Evolutionary conservation across 2,888 invertebrate species (phyloP).

Genomic region (Gisinianus flammeolus): DNA sequence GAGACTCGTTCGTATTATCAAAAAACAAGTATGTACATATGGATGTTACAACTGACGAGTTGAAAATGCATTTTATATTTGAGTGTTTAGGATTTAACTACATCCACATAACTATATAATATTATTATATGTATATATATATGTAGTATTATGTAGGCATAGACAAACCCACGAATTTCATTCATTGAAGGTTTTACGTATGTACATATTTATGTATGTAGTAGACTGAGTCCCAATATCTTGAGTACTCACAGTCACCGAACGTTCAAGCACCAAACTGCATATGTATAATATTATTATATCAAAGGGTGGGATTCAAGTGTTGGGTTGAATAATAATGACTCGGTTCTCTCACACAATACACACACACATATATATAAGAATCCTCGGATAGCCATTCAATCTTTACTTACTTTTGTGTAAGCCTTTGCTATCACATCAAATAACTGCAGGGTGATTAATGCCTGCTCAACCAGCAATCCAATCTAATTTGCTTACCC

Average conservation of each 20-base stretch:
- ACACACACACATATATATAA: neutral
- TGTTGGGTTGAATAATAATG: slow-evolving; percentile 37
- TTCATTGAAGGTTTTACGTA: slow-evolving; percentile 19
- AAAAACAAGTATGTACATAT: neutral
- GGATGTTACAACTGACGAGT: too few species aligned
- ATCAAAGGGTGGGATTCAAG: slow-evolving; percentile 39
- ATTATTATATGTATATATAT: too few species aligned
- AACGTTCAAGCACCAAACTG: neutral
- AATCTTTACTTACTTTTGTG: neutral
- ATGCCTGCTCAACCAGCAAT: slow-evolving; percentile 46
- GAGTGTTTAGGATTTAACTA: neutral
- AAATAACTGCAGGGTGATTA: slow-evolving; percentile 47
- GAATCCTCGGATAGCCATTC: slow-evolving; percentile 2
- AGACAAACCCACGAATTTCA: slow-evolving; percentile 18
- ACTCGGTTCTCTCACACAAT: slow-evolving; percentile 3
- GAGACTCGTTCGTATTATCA: neutral
- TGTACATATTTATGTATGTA: neutral
- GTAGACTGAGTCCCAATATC: neutral
- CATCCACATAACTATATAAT: neutral
- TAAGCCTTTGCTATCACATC: slow-evolving; percentile 17
- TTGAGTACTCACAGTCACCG: neutral
- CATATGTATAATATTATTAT: slow-evolving; percentile 22
- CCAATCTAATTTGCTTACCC: slow-evolving; percentile 47
- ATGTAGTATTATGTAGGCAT: neutral
- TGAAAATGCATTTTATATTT: too few species aligned